These are phyloP conservation scores for Tor tambroides DNA, from an alignment of 2,113 vertebrate genomes.

Conservation along the genomic window DNA sequence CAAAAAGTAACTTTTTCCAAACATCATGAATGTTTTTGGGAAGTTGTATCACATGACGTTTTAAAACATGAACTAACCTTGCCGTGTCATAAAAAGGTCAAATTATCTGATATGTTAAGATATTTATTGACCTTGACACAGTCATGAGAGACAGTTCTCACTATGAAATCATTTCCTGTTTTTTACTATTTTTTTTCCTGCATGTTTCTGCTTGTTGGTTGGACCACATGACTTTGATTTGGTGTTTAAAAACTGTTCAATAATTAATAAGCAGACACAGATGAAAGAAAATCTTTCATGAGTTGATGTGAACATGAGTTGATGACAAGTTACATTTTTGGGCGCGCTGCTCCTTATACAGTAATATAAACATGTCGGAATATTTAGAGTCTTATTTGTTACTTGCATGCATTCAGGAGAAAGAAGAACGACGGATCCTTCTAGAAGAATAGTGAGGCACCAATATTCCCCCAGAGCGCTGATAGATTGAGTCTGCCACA, in stretches of 20 bases:
- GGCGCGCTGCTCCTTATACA: background rate
- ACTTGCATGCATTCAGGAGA: constrained; percentile 37
- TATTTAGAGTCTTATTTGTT: constrained; percentile 59
- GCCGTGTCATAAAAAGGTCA: too few species aligned
- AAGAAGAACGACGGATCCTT: constrained; percentile 48
- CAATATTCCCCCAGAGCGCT: constrained; percentile 51
- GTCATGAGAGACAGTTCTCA: too few species aligned
- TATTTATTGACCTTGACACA: too few species aligned
- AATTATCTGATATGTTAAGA: too few species aligned
- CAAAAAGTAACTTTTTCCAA: too few species aligned
- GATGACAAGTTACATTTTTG: background rate
- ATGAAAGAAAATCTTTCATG: background rate
- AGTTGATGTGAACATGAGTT: background rate
- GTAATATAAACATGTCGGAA: background rate
- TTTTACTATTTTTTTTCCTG: too few species aligned
- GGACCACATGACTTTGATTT: background rate
- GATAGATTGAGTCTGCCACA: constrained; percentile 64
- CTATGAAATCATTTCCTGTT: too few species aligned
- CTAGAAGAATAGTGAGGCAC: constrained; percentile 61
- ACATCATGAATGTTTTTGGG: background rate
- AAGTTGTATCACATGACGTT: background rate
- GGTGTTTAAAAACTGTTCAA: background rate
- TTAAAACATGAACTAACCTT: too few species aligned
- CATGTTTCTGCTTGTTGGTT: background rate
- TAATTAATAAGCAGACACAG: background rate